Base-by-base conservation (phyloP, 2,888 invertebrate genomes). In the Xestia sexstrigata region DNA sequence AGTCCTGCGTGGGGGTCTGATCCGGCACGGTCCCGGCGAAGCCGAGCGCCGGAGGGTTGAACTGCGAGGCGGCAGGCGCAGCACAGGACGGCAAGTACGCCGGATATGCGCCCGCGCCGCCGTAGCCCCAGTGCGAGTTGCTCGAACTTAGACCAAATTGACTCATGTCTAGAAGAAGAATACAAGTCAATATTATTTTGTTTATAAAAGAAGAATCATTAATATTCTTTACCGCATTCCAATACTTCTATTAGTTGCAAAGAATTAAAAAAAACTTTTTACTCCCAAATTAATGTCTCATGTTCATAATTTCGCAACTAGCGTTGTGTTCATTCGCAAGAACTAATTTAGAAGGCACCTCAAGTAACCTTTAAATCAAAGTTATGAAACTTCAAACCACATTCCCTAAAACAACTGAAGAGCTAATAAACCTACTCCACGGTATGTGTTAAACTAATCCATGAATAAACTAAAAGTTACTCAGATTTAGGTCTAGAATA, bases 91-190 rank as follows among this genome's bases (percentile, higher is more conserved):
- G 98, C 90, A 99, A 97, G 93, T 99, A 99, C 23, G 98, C 98
- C 0, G 98, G 98, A 94, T 99, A 99, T 23, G 98, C 98, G 77
- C 98, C 98, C 47, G 98, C 98, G 67, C 98, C 97, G 63, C 98
- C 98, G 93, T 98, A 98, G 85, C 99, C 98, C 99, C 99, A 99
- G 92, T 98, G 98, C 20, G 98, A 98, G 94, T 99, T 98, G 89
- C 98, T 98, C 90, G 98, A 98, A 93, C 98, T 98, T 92, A 98
- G 95, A 66, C 98, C 98, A 93, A 98, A 98, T 94, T 98, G 98
- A 88, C 98, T 97, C 98, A 98, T 98, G 95, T 98, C 98, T 98
- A 96, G 90, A 79, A 76, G 17, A 73, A 74, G 20, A 0, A 20
- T 17, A 26, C 0, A 70, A 9, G 30, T 42, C n/a, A 42, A 15